phyloP scores from a whole-genome alignment of 2,113 vertebrate genomes.

The Rhegmatorhina hoffmannsi region DNA sequence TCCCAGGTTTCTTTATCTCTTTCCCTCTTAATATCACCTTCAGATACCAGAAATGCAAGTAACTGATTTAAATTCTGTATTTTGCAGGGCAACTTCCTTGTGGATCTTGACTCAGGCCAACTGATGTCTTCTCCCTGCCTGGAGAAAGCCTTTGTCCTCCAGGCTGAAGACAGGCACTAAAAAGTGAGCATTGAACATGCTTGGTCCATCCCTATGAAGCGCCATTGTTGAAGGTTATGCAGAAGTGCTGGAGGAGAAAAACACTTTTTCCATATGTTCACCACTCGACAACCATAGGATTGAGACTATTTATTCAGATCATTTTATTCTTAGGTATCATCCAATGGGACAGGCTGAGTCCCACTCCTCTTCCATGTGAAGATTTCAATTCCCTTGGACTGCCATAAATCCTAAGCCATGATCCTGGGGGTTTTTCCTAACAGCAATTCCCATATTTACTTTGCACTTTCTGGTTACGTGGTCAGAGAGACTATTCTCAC shows the following conservation, averaged over 20 bases:
- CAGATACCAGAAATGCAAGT: neutral
- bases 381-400: neutral
- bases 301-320: neutral
- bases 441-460: neutral
- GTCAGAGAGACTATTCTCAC: neutral
- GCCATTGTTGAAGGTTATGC: neutral
- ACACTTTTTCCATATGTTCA: neutral
- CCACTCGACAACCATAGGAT: neutral
- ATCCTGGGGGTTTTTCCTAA: neutral
- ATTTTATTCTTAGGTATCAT: neutral
- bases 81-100: conserved; percentile 1
- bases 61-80: neutral
- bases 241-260: neutral
- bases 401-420: neutral
- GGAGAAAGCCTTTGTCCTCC: neutral
- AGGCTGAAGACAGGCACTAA: neutral
- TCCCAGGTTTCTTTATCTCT: conserved; percentile 14
- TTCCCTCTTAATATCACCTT: neutral
- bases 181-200: neutral
- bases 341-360: neutral
- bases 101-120: neutral
- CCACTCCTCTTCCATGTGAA: neutral
- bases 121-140: neutral
- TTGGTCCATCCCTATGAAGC: neutral
- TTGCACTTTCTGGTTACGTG: neutral